phyloP scores from a whole-genome alignment of 2,888 invertebrate genomes.

The Tetragnatha montana region DNA sequence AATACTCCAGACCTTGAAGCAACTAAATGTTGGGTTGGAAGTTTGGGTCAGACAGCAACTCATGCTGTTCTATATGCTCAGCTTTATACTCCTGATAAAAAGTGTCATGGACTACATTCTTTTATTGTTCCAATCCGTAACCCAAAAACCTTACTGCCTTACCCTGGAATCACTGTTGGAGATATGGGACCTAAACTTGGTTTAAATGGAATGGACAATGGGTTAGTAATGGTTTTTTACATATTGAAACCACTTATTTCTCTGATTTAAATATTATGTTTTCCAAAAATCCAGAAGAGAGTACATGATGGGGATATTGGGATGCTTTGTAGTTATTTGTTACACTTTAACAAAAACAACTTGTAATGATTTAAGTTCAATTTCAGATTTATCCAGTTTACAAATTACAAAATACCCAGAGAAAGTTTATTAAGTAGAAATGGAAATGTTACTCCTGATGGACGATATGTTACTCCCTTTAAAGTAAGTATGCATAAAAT shows the following conservation, averaged over 20 bases:
- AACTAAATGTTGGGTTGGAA: conserved; percentile 92
- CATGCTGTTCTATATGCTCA: conserved; percentile 91
- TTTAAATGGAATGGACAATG: conserved; percentile 94
- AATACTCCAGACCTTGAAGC: conserved; percentile 86
- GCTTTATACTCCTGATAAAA: conserved; percentile 85
- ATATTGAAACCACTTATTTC: neutral
- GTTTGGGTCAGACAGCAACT: conserved; percentile 83
- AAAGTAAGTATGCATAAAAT: conserved; percentile 77
- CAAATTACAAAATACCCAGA: conserved; percentile 89
- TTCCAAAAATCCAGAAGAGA: neutral
- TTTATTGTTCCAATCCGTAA: conserved; percentile 91
- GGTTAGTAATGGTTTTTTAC: conserved; percentile 79
- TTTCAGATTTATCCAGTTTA: conserved; percentile 87
- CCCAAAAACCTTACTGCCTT: conserved; percentile 82
- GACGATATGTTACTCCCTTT: conserved; percentile 90
- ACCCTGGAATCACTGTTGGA: conserved; percentile 88
- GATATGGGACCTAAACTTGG: conserved; percentile 95
- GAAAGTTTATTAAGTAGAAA: conserved; percentile 90
- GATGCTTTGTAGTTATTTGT: neutral
- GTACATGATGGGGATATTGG: neutral
- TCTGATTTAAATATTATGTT: neutral
- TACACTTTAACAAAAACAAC: neutral
- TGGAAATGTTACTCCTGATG: conserved; percentile 91
- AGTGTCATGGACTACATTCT: conserved; percentile 88
- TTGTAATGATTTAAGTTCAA: conserved; percentile 1